phyloP scores from a whole-genome alignment of 2,113 vertebrate genomes.

The Antigone vipio region DNA sequence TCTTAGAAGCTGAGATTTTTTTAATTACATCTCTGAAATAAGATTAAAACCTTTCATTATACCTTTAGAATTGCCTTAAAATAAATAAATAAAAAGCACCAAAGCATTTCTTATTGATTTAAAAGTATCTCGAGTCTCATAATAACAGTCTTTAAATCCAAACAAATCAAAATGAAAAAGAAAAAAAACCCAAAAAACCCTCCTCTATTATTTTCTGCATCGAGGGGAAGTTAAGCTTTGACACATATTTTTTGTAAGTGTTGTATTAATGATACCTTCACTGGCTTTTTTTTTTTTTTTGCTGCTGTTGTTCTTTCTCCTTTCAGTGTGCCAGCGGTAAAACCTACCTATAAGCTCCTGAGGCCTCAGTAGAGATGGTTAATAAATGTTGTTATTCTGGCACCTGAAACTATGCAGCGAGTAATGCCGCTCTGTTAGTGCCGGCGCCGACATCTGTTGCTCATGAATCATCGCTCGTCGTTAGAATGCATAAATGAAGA shows the following conservation, averaged over 20 bases:
- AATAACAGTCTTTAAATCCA: neutral
- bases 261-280: neutral
- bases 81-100: neutral
- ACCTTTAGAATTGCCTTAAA: constrained; percentile 24
- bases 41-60: constrained; percentile 39
- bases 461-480: neutral
- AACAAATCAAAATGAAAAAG: neutral
- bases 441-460: neutral
- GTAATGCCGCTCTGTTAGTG: rapidly evolving
- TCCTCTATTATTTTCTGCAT: neutral
- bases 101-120: neutral
- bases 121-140: neutral
- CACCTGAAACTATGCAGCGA: neutral
- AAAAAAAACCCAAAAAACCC: neutral
- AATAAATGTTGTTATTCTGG: neutral
- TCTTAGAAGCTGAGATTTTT: constrained; percentile 32
- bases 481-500: neutral
- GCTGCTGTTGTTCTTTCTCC: neutral
- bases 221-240: neutral
- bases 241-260: neutral
- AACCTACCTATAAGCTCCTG: neutral
- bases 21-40: constrained; percentile 51
- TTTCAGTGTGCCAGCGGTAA: neutral
- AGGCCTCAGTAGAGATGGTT: neutral
- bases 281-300: neutral